Evolutionary conservation across 2,797 vertebrate genomes (phyloP).

Genomic region (Megaceryle alcyon): DNA sequence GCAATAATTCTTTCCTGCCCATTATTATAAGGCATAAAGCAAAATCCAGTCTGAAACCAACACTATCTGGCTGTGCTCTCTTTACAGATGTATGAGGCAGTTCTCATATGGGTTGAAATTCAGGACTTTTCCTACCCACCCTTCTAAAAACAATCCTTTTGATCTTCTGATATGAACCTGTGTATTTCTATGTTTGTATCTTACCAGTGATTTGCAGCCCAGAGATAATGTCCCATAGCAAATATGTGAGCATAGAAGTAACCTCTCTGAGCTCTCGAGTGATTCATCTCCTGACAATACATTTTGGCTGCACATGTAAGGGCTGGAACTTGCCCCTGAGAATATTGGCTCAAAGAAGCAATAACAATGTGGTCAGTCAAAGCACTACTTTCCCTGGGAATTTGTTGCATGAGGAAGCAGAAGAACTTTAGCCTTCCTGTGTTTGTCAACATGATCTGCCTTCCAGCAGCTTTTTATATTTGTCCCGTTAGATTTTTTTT

Average conservation of each 20-base stretch:
- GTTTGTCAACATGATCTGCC: constrained; percentile 24
- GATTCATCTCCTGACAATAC: constrained; percentile 29
- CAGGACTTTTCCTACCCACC: background rate
- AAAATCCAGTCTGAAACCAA: constrained; percentile 9
- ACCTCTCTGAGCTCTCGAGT: background rate
- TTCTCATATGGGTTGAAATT: background rate
- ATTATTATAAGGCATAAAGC: constrained; percentile 60
- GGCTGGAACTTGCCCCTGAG: constrained; percentile 35
- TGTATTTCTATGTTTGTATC: background rate
- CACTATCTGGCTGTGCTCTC: background rate
- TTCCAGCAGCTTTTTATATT: background rate
- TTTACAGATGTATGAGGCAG: background rate
- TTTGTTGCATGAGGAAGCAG: constrained; percentile 27
- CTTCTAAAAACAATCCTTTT: constrained; percentile 6
- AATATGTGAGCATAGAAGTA: background rate
- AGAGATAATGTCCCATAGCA: background rate
- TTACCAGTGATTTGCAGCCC: background rate
- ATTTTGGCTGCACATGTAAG: constrained; percentile 21
- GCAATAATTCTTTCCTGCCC: constrained; percentile 59
- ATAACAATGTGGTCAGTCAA: constrained; percentile 27
- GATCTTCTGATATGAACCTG: background rate
- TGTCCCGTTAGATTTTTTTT: background rate
- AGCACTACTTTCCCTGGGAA: constrained; percentile 25
- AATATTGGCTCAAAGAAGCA: constrained; percentile 34
- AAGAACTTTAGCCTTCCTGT: constrained; percentile 12